Evolutionary conservation across 1,140 invertebrate species (phyloP).

Genomic region (Drosophila sechellia): DNA sequence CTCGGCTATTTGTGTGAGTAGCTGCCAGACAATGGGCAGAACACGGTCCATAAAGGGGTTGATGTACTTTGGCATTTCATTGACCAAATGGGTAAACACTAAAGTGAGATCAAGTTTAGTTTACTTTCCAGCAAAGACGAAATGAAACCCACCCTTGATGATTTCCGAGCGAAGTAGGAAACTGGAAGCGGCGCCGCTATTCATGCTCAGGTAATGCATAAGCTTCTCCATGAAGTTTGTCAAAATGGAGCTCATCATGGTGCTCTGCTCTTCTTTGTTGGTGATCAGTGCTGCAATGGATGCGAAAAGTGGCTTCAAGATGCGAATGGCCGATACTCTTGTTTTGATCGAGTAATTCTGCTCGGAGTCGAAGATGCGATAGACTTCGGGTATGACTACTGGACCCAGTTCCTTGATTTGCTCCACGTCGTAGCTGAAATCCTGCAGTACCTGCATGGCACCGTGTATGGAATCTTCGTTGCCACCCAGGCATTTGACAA

Average conservation of each 20-base stretch:
- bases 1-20: conserved; percentile 89
- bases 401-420: conserved; percentile 90
- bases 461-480: conserved; percentile 89
- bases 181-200: conserved; percentile 87
- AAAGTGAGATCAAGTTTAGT: not conserved
- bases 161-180: conserved; percentile 90
- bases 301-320: conserved; percentile 75
- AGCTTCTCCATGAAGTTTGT: conserved; percentile 90
- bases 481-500: conserved; percentile 87
- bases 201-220: conserved; percentile 87
- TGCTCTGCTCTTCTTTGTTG: conserved; percentile 88
- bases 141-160: conserved; percentile 86
- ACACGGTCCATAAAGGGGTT: conserved; percentile 88
- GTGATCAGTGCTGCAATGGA: conserved; percentile 87
- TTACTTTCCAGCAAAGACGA: not conserved
- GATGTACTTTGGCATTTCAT: conserved; percentile 89
- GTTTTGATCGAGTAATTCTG: conserved; percentile 85
- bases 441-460: conserved; percentile 91
- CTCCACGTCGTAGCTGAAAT: conserved; percentile 90
- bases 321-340: conserved; percentile 75
- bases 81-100: conserved; percentile 88
- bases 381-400: conserved; percentile 91
- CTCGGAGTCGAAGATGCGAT: conserved; percentile 89
- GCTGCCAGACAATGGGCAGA: conserved; percentile 89
- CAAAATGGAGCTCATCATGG: conserved; percentile 88